Evolutionary conservation across 2,888 invertebrate species (phyloP), one percentile per base, ranked within the genome.

Genomic region (Hesperia comma): DNA sequence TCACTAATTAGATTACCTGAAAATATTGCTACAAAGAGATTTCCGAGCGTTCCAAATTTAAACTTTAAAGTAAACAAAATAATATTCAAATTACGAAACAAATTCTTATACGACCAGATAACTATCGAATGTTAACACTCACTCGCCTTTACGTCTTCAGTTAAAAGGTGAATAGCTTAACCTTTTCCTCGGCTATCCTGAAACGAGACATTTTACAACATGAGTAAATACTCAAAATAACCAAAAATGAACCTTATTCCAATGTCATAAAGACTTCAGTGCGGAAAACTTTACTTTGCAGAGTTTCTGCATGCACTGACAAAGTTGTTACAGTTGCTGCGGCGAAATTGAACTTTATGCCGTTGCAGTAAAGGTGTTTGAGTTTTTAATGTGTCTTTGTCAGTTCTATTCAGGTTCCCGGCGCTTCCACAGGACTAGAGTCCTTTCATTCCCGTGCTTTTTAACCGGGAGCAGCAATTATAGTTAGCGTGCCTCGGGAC

Each of bases 381-480:
- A 10, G 49, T 14, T 43, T 78, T 63, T 73, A 57, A 55, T 61
- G 63, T 69, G 73, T 63, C 66, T 72, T 77, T 76, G 81, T 51
- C 66, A 55, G 72, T 71, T 71, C 77, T 78, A 83, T 84, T 84
- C 82, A 79, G 75, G 79, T 79, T 77, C 77, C 81, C 75, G 79
- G 79, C 78, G 82, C 84, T 79, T 87, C 85, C 85, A 85, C 83
- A 77, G 78, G 76, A 78, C 73, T 74, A 81, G 84, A 84, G 84
- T 87, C 88, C 86, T 88, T 90, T 90, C 88, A 89, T 80, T 77
- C 76, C 76, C 74, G 75, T 84, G 86, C 87, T 88, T 88, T 86
- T 86, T 85, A 85, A 79, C 90, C 88, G 77, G 84, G 77, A 84
- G 90, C 85, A 78, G 90, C 87, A 90, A 90, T 90, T 90, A 90